phyloP scores from a whole-genome alignment of 2,888 invertebrate species.

The Pollenia griseotomentosa region DNA sequence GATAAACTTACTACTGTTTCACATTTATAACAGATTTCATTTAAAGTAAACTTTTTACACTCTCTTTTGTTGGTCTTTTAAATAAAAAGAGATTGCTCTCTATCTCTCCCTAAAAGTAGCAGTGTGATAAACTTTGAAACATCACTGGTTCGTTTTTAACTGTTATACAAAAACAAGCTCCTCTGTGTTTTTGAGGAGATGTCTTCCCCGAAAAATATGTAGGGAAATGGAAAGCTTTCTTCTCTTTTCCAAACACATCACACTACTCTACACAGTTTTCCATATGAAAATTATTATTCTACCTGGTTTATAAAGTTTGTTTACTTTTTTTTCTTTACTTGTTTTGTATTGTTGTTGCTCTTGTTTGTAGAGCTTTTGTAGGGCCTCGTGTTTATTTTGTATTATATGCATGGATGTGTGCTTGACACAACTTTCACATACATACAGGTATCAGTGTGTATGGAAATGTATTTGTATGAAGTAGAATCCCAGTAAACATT shows the following conservation, averaged over 20 bases:
- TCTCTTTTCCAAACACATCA: conserved; percentile 8
- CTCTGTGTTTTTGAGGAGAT: background rate
- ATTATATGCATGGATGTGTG: background rate
- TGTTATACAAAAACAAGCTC: conserved; percentile 60
- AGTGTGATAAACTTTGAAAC: conserved; percentile 20
- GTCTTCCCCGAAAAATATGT: conserved; percentile 18
- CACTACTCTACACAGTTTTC: conserved; percentile 9
- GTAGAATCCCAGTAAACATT: conserved; percentile 10
- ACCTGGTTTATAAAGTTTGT: conserved; percentile 68
- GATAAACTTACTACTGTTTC: conserved; percentile 25
- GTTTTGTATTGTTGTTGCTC: conserved; percentile 19
- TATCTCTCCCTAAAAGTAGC: background rate
- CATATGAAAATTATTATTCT: conserved; percentile 45
- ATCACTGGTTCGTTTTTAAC: conserved; percentile 24
- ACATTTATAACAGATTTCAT: conserved; percentile 57
- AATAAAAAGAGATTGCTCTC: background rate
- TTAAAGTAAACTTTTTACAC: conserved; percentile 23
- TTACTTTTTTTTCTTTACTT: conserved; percentile 54
- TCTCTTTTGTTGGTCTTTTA: conserved; percentile 4
- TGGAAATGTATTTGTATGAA: background rate
- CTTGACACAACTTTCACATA: conserved; percentile 47
- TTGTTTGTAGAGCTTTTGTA: conserved; percentile 56
- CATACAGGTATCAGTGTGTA: background rate
- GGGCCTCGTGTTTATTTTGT: conserved; percentile 55
- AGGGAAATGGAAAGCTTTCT: conserved; percentile 32